Evolutionary conservation across 2,888 invertebrate species (phyloP), one percentile per base, ranked within the genome.

Genomic region (Meta bourneti): DNA sequence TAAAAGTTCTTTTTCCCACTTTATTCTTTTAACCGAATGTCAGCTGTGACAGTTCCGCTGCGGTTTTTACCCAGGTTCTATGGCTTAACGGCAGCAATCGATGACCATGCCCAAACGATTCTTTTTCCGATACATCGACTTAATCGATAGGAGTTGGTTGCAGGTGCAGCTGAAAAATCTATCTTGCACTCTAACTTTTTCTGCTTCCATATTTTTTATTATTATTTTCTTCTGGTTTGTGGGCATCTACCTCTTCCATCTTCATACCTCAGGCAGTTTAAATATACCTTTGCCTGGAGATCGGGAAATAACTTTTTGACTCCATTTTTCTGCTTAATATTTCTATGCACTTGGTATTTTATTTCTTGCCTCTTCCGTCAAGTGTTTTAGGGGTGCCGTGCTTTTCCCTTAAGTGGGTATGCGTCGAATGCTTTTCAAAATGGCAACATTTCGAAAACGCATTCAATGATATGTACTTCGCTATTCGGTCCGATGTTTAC

Each of bases 31-130:
- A 6, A 7, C n/a, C 19, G 16, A 87, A 80, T 87, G 87, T 69
- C 79, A 87, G 80, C 80, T 87, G 87, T 79, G 71, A 80, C 87
- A 80, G 87, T 72, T 71, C 80, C 80, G 49, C 87, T 52, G 77
- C 54, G 70, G 72, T 80, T 87, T 79, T 77, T 72, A 70, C 69
- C 34, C 52, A 16, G 71, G 69, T 87, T 71, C 52, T 51, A 79
- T 51, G 79, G 52, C 52, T 54, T 77, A n/a, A 19, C 49, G 51
- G 69, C 20, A 69, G 52, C 70, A 90, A 90, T 90, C 90, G 79
- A 90, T 90, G 83, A 84, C 84, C 84, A 49, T 84, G 71, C 84
- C 79, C 34, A 80, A 84, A 84, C 72, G 83, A 90, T 84, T 84
- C 84, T 79, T 84, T 90, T 84, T 79, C 79, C 72, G 79, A 90